Percentiles rank a stretch among this genome's conserved stretches.
Evolutionary conservation across 1,140 invertebrate species (phyloP).

Genomic region (Teleopsis dalmanni): DNA sequence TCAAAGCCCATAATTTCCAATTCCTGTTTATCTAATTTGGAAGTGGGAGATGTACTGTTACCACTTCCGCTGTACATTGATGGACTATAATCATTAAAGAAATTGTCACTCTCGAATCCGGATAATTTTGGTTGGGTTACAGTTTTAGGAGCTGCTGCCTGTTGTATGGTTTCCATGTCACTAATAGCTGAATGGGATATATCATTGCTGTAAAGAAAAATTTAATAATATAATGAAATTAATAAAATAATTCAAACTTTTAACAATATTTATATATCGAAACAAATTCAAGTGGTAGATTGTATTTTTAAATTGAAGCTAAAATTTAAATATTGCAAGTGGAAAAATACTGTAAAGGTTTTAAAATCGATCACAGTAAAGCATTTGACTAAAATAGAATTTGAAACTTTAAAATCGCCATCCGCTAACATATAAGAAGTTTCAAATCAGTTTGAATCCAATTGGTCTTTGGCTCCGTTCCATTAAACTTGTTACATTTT

Average conservation of each 20-base stretch:
- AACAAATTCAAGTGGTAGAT: background rate
- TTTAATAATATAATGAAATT: background rate
- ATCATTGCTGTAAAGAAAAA: constrained; percentile 40
- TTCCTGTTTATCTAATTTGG: constrained; percentile 34
- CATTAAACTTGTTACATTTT: too few species aligned
- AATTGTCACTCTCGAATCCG: constrained; percentile 25
- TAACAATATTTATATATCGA: background rate
- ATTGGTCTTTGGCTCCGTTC: too few species aligned
- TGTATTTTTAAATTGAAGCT: background rate
- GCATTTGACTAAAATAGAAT: too few species aligned
- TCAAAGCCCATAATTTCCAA: constrained; percentile 40
- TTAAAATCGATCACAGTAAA: too few species aligned
- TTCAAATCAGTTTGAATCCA: too few species aligned
- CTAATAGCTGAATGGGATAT: constrained; percentile 87
- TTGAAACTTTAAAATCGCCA: too few species aligned
- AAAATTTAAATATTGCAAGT: too few species aligned
- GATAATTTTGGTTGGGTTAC: background rate
- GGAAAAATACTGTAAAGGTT: too few species aligned
- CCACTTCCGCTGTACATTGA: constrained; percentile 20
- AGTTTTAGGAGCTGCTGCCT: constrained; percentile 47
- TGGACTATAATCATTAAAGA: constrained; percentile 45
- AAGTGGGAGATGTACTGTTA: constrained; percentile 10
- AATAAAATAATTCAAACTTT: too few species aligned
- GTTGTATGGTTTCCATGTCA: constrained; percentile 90
- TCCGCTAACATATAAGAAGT: too few species aligned